A percentile compares a stretch with the other conserved stretches of the same genome.
phyloP scores from a whole-genome alignment of 2,113 vertebrate genomes.

The Callipepla squamata region DNA sequence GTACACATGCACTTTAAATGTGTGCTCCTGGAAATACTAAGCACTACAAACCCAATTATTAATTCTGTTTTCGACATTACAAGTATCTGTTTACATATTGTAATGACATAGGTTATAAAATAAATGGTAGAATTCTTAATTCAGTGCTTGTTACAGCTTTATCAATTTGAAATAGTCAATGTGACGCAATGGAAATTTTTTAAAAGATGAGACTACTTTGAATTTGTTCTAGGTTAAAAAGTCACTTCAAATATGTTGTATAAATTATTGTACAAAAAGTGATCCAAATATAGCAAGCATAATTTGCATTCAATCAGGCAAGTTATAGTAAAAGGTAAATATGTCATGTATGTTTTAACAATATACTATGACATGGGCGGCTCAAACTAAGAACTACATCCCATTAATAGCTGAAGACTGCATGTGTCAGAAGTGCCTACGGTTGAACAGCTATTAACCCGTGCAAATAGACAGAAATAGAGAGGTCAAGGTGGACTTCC shows the following conservation, averaged over 20 bases:
- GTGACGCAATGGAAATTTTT: not conserved
- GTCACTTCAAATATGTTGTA: not conserved
- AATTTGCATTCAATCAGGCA: not conserved
- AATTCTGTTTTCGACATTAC: not conserved
- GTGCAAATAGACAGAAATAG: not conserved
- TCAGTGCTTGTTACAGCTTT: not conserved
- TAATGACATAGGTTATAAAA: not conserved
- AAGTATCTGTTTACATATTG: not conserved
- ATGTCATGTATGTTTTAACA: not conserved
- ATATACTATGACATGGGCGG: not conserved
- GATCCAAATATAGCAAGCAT: not conserved
- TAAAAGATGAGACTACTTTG: not conserved
- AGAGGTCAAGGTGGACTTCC: not conserved
- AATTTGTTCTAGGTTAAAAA: not conserved
- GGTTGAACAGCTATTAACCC: not conserved
- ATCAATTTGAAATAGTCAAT: not conserved
- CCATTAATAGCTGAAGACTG: not conserved
- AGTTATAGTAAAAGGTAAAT: not conserved
- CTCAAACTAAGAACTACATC: not conserved
- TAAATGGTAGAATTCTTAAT: not conserved
- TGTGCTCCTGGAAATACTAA: not conserved
- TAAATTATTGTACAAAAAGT: not conserved
- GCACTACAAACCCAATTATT: not conserved
- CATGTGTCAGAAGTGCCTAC: not conserved
- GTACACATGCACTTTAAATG: not conserved